A percentile compares a stretch with the other conserved stretches of the same genome.
Conservation (phyloP, 2,888 invertebrate species). For the Xanthostigma xanthostigma region DNA sequence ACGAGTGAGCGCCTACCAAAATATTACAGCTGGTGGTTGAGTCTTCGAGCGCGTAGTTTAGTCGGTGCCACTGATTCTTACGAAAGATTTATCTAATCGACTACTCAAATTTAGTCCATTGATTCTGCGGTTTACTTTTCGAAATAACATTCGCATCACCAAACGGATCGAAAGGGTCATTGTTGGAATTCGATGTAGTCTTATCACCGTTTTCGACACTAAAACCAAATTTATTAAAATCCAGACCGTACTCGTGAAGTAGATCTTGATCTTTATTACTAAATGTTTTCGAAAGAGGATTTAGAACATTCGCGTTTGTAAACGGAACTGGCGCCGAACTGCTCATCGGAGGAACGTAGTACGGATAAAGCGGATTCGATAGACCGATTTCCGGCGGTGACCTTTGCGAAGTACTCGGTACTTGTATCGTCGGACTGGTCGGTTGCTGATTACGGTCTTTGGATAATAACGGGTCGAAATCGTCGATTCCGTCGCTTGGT, state of each 20-base stretch:
- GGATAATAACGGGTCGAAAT: constrained; percentile 50
- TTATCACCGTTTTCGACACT: constrained; percentile 24
- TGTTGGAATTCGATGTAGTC: constrained; percentile 15
- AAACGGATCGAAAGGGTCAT: constrained; percentile 24
- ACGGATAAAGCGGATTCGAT: constrained; percentile 33
- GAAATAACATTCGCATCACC: constrained; percentile 2
- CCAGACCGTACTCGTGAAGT: constrained; percentile 57
- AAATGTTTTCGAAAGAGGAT: constrained; percentile 24
- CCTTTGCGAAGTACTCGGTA: constrained; percentile 25
- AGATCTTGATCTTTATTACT: constrained; percentile 44
- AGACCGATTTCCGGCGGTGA: constrained; percentile 31
- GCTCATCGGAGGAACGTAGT: constrained; percentile 20
- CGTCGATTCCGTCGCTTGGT: constrained; percentile 43
- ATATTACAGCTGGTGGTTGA: no score
- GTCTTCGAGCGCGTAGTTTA: no score
- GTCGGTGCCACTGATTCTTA: no score
- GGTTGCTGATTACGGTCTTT: constrained; percentile 19
- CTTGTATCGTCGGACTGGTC: constrained; percentile 18
- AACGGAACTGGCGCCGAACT: constrained; percentile 34
- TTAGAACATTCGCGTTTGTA: constrained; percentile 35
- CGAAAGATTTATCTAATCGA: no score
- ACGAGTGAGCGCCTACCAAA: no score
- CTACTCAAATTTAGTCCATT: constrained; percentile 44
- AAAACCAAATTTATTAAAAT: constrained; percentile 41
- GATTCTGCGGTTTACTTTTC: constrained; percentile 30